phyloP scores from a whole-genome alignment of 2,888 invertebrate genomes.

The Scaptomyza reducta region DNA sequence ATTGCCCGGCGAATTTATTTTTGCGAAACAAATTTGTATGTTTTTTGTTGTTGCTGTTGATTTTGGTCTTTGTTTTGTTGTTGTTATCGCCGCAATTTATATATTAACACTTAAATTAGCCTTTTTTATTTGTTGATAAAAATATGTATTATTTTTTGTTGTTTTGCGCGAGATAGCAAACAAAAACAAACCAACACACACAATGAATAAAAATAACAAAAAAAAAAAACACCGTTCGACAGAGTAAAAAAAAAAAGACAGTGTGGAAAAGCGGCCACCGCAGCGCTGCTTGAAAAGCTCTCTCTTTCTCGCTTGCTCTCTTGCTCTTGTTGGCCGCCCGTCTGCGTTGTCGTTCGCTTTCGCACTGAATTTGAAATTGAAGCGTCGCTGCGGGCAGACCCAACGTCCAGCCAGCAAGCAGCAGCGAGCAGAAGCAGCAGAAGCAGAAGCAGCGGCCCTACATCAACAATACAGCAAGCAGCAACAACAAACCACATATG shows the following conservation, averaged over 20 bases:
- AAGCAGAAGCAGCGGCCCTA: slow-evolving; percentile 41
- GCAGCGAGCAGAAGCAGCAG: slow-evolving; percentile 16
- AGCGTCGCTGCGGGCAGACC: slow-evolving; percentile 59
- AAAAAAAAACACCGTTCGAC: slow-evolving; percentile 23
- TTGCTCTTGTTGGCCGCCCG: slow-evolving; percentile 35
- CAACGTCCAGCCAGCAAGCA: slow-evolving; percentile 44
- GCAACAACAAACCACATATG: slow-evolving; percentile 40
- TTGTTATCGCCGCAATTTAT: slow-evolving; percentile 36
- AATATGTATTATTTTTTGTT: slow-evolving; percentile 26
- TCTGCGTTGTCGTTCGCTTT: slow-evolving; percentile 65
- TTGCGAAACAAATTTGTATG: slow-evolving; percentile 18
- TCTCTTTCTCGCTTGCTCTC: slow-evolving; percentile 23
- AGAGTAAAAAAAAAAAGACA: slow-evolving; percentile 18
- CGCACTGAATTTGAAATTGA: slow-evolving; percentile 68
- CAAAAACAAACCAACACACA: slow-evolving; percentile 26
- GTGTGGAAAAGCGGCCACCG: slow-evolving; percentile 42
- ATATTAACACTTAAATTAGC: slow-evolving; percentile 30
- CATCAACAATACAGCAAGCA: slow-evolving; percentile 39
- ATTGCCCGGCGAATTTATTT: slow-evolving; percentile 23
- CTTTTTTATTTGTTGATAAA: slow-evolving; percentile 46
- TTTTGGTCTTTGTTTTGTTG: slow-evolving; percentile 29
- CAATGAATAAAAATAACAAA: slow-evolving; percentile 5
- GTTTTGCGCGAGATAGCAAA: slow-evolving; percentile 25
- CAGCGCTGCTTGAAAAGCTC: slow-evolving; percentile 30
- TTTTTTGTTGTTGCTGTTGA: slow-evolving; percentile 22